These are phyloP conservation scores for Ictalurus furcatus DNA, from an alignment of 2,113 vertebrate species.

Conservation along the genomic window DNA sequence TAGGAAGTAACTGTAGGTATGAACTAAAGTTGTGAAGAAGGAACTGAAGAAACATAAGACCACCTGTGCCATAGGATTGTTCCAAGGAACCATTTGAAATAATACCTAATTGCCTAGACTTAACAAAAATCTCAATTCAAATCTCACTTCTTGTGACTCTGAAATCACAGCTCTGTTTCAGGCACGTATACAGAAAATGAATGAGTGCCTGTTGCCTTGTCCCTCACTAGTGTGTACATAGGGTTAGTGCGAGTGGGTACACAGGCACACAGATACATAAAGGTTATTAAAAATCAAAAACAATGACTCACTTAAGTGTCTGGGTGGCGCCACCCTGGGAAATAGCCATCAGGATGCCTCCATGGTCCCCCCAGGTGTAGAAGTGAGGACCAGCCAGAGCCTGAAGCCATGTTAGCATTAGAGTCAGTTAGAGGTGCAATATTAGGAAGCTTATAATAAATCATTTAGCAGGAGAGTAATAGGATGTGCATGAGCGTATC, in stretches of 20 bases:
- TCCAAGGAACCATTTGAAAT: not conserved
- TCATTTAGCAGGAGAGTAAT: not conserved
- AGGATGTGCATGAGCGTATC: not conserved
- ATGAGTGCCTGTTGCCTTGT: not conserved
- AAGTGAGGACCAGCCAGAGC: slow-evolving; percentile 92
- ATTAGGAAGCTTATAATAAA: not conserved
- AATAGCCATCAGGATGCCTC: slow-evolving; percentile 92
- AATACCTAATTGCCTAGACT: not conserved
- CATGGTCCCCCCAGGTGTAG: slow-evolving; percentile 96
- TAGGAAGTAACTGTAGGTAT: not conserved
- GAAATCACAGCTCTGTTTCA: not conserved
- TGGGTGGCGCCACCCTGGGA: slow-evolving; percentile 84
- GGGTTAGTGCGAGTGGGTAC: not conserved
- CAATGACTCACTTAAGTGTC: slow-evolving; percentile 89
- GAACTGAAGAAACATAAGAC: too few species aligned
- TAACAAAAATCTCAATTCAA: not conserved
- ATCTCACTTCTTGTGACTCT: not conserved
- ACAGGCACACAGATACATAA: not conserved
- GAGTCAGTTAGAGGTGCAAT: not conserved
- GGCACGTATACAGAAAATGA: not conserved
- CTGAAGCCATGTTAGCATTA: slow-evolving; percentile 62
- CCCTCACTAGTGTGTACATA: not conserved
- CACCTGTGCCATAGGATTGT: not conserved
- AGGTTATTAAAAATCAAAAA: not conserved
- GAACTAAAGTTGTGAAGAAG: not conserved